These are phyloP conservation scores for Scaeva pyrastri DNA, from an alignment of 2,888 invertebrate genomes.

Conservation along the genomic window DNA sequence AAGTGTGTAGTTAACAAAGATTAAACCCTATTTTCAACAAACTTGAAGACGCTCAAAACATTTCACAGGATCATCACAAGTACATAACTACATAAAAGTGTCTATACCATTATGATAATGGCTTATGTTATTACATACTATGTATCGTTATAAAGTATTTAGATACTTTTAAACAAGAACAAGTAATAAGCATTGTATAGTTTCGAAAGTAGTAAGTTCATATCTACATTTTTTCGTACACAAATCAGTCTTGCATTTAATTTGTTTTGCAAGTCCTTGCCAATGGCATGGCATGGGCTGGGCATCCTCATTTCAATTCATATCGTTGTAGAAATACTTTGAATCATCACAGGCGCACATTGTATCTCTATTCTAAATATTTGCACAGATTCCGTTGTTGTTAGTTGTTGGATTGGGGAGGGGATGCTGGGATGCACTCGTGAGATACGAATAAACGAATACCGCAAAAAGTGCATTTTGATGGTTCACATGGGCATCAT, in stretches of 20 bases:
- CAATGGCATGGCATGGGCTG: slow-evolving; percentile 42
- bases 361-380: slow-evolving; percentile 71
- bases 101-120: too few relatives aligned
- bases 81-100: too few relatives aligned
- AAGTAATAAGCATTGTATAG: not conserved
- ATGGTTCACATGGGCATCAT: slow-evolving; percentile 55
- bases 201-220: not conserved
- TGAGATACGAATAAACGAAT: slow-evolving; percentile 33
- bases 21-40: too few relatives aligned
- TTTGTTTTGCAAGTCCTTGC: slow-evolving; percentile 37
- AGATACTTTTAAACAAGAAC: not conserved
- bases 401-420: too few relatives aligned
- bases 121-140: too few relatives aligned
- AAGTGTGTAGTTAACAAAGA: too few relatives aligned
- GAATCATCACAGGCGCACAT: slow-evolving; percentile 49
- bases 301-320: slow-evolving; percentile 42
- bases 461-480: slow-evolving; percentile 66
- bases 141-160: too few relatives aligned
- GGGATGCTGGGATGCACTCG: slow-evolving; percentile 40
- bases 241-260: slow-evolving; percentile 19
- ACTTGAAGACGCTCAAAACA: too few relatives aligned
- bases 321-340: slow-evolving; percentile 29
- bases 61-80: too few relatives aligned
- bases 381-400: slow-evolving; percentile 67
- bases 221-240: not conserved